Percentiles rank a stretch among this genome's conserved stretches.
Evolutionary conservation across 2,888 invertebrate genomes (phyloP).

Genomic region (Gortyna flavago): DNA sequence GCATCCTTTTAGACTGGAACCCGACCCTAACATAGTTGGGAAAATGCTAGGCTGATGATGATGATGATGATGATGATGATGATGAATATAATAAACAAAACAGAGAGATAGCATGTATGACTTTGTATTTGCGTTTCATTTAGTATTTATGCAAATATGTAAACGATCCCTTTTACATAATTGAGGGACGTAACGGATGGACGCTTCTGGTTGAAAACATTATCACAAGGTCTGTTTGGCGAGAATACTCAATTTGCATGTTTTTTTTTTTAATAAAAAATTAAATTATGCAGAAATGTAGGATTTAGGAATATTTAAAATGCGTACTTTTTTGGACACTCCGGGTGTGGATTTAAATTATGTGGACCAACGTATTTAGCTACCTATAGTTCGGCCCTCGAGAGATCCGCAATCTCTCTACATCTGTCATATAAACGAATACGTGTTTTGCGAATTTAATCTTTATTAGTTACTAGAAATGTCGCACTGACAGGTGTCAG

Average conservation of each 20-base stretch:
- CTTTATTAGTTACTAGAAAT: too few relatives aligned
- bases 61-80: background rate
- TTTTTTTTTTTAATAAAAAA: slow-evolving; percentile 12
- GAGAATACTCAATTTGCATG: slow-evolving; percentile 40
- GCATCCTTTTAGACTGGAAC: background rate
- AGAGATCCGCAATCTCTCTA: too few relatives aligned
- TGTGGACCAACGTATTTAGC: background rate
- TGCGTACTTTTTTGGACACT: background rate
- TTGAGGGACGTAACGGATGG: slow-evolving; percentile 47
- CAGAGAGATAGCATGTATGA: slow-evolving; percentile 16
- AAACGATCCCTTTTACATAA: slow-evolving; percentile 53
- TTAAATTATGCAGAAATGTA: background rate
- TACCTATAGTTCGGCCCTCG: background rate
- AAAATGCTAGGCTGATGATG: background rate
- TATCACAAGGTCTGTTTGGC: slow-evolving; percentile 40
- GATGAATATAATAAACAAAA: slow-evolving; percentile 10
- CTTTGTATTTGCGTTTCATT: slow-evolving; percentile 47
- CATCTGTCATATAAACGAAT: too few relatives aligned
- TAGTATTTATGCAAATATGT: slow-evolving; percentile 52
- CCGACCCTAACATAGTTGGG: background rate
- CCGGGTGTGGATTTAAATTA: background rate
- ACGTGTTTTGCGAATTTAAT: too few relatives aligned
- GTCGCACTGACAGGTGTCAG: too few relatives aligned
- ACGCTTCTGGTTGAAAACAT: slow-evolving; percentile 45
- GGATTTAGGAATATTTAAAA: background rate